Evolutionary conservation across 2,113 vertebrate genomes (phyloP).

Genomic region (Psittacus erithacus): DNA sequence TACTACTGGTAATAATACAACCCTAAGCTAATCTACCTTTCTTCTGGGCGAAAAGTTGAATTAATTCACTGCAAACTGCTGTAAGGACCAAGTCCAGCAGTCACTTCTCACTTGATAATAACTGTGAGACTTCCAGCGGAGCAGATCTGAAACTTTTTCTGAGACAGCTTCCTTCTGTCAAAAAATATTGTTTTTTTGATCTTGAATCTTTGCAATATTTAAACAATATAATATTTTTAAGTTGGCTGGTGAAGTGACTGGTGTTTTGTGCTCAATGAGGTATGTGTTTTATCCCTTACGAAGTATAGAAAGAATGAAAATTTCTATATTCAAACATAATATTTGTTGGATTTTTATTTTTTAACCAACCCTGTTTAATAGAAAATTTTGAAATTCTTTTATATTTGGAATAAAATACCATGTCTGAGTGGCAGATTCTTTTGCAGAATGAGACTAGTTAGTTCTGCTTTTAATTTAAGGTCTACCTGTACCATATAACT

Average conservation of each 20-base stretch:
- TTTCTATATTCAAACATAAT: neutral
- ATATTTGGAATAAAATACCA: neutral
- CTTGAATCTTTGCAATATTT: neutral
- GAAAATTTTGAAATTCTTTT: neutral
- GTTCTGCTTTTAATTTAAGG: neutral
- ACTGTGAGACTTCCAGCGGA: slow-evolving; percentile 31
- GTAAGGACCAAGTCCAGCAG: neutral
- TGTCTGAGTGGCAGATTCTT: neutral
- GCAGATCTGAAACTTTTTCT: neutral
- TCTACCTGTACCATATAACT: neutral
- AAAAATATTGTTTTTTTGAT: neutral
- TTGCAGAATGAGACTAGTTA: neutral
- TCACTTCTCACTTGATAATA: slow-evolving; percentile 21
- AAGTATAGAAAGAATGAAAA: neutral
- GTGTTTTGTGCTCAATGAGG: neutral
- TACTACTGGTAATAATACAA: neutral
- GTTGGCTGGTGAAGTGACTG: neutral
- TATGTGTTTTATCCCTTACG: neutral
- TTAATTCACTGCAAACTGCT: neutral
- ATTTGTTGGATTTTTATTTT: neutral
- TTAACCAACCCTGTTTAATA: neutral
- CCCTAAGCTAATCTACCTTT: neutral
- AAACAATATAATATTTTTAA: neutral
- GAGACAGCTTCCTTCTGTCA: neutral
- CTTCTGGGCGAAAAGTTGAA: neutral